Evolutionary conservation across 1,140 invertebrate genomes (phyloP), one percentile per base, ranked within the genome.

Genomic region (Ceratina australensis): DNA sequence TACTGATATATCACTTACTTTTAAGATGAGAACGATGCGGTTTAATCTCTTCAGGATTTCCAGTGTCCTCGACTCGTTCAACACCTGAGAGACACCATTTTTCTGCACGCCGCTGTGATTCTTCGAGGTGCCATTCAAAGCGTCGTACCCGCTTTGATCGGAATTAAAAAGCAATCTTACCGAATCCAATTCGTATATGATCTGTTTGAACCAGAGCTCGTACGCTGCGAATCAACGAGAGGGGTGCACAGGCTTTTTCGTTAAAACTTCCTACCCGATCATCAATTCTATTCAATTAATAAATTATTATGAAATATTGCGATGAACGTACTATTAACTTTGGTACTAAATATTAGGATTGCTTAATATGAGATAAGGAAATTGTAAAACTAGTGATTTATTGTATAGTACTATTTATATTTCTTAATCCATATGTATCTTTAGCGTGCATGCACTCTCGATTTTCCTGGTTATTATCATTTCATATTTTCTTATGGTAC

Each of bases 171-270:
- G 93, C 2, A 94, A 91, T 66, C 98, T 92, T 10, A 99, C 96
- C 0, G 98, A 99, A 89, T 99, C 98, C 72, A 99, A 92, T 89
- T 99, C 99, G 89, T 95, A 99, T 69, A 99, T 96, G 54, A 99
- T 99, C 93, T 99, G 98, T 91, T 99, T 99, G 93, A 99, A 99
- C 99, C 99, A 99, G 18, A 99, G 93, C 91, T 99, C 99, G 91
- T 99, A 99, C 0, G 98, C 98, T 99, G 93, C 18, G 80, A 92
- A 88, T 47, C 79, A 56, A 64, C 8, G 2, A 47, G 0, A 18
- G 50, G 42, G 52, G 61, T 2, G 22, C 8, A 42, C 33, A 3
- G 8, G 8, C 10, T 42, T 42, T 42, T 42, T 42, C 10, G 10
- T 42, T 10, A 42, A 33, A 42, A 8, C 33, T 5, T 42, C 10